Evolutionary conservation across 1,140 invertebrate species (phyloP).

Genomic region (Drosophila jambulina): DNA sequence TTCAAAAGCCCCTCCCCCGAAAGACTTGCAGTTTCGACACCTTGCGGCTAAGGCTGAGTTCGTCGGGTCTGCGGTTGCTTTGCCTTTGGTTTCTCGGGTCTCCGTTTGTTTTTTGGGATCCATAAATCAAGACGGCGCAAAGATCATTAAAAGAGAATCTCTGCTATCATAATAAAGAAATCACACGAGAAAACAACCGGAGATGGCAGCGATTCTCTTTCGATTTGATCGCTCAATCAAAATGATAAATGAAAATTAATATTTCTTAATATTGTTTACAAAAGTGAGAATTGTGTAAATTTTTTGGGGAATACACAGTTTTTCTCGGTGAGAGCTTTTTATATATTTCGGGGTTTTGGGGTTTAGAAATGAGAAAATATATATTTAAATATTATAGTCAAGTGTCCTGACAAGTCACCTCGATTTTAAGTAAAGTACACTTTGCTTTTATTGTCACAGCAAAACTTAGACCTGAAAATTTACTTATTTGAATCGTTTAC

Average conservation of each 20-base stretch:
- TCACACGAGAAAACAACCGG: slow-evolving; percentile 81
- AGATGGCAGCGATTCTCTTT: slow-evolving; percentile 54
- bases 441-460: too few relatives aligned
- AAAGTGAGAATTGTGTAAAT: slow-evolving; percentile 84
- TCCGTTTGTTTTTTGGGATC: slow-evolving; percentile 38
- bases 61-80: slow-evolving; percentile 6
- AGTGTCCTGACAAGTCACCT: too few relatives aligned
- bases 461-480: too few relatives aligned
- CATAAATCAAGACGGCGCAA: slow-evolving; percentile 76
- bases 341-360: not conserved
- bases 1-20: slow-evolving; percentile 5
- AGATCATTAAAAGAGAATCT: slow-evolving; percentile 81
- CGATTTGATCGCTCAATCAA: slow-evolving; percentile 85
- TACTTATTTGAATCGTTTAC: too few relatives aligned
- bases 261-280: slow-evolving; percentile 85
- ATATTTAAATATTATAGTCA: not conserved
- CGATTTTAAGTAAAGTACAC: too few relatives aligned
- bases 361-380: not conserved
- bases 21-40: slow-evolving; percentile 78
- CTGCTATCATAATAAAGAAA: slow-evolving; percentile 83
- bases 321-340: slow-evolving; percentile 24
- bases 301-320: slow-evolving; percentile 14
- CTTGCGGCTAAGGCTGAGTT: slow-evolving; percentile 57
- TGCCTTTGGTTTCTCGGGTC: slow-evolving; percentile 9
- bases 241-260: slow-evolving; percentile 85